Conservation (phyloP, 2,797 vertebrate species). For the Cheirogaleus major region DNA sequence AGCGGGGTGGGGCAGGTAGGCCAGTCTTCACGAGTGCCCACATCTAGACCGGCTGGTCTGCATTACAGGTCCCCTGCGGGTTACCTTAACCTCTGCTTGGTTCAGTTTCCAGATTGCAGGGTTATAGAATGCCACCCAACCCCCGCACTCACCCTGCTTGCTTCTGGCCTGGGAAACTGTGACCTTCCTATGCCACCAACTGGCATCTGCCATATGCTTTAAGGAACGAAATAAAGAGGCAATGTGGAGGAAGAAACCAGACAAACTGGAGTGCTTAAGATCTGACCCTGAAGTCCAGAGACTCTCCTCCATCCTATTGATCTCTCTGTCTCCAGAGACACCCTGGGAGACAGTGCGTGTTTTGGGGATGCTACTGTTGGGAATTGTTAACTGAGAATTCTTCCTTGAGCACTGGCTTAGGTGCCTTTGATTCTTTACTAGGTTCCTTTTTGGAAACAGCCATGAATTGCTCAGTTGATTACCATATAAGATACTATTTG, state of each 20-base stretch:
- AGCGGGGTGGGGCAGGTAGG: not conserved
- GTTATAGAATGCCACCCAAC: too few relatives aligned
- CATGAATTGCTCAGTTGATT: not conserved
- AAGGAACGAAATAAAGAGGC: conserved; percentile 14
- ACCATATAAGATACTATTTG: not conserved
- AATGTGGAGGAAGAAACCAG: too few relatives aligned
- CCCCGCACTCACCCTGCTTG: not conserved
- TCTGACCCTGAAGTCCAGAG: not conserved
- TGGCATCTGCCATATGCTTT: not conserved
- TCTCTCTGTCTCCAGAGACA: not conserved
- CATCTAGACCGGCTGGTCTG: not conserved
- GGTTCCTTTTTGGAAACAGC: not conserved
- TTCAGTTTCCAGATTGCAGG: not conserved
- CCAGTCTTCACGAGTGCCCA: not conserved
- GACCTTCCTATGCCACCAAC: not conserved
- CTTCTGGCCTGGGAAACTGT: not conserved
- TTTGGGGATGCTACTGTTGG: not conserved
- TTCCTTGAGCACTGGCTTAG: not conserved
- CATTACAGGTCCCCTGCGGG: not conserved
- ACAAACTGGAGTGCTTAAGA: not conserved
- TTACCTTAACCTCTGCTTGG: not conserved
- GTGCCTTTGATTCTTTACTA: not conserved
- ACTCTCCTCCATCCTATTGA: not conserved
- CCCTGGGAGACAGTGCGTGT: not conserved
- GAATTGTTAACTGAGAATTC: not conserved